phyloP scores from a whole-genome alignment of 2,113 vertebrate genomes.

The Chitala chitala region DNA sequence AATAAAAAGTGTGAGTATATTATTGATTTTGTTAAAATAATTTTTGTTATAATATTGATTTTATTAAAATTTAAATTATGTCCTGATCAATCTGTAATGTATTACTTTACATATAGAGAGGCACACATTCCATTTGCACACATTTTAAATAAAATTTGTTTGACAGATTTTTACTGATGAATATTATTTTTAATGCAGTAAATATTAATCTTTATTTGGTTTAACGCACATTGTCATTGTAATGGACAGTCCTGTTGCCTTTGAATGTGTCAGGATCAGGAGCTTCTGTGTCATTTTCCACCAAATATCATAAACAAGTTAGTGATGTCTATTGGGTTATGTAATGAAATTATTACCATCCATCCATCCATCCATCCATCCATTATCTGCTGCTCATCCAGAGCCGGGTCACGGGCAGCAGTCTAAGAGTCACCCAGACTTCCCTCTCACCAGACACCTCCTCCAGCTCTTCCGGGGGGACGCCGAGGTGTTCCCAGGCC shows the following conservation, averaged over 20 bases:
- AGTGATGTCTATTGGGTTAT: background rate
- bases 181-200: slow-evolving; percentile 33
- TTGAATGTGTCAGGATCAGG: background rate
- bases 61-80: slow-evolving; percentile 23
- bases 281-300: background rate
- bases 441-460: too few species aligned
- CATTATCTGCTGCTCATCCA: too few species aligned
- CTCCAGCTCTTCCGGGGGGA: too few species aligned
- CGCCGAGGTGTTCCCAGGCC: too few species aligned
- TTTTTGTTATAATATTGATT: slow-evolving; percentile 38
- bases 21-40: too few species aligned
- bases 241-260: slow-evolving; percentile 14
- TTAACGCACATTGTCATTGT: slow-evolving; percentile 27
- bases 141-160: background rate
- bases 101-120: slow-evolving; percentile 20
- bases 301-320: background rate
- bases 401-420: too few species aligned
- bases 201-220: too few species aligned
- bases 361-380: too few species aligned
- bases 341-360: too few species aligned
- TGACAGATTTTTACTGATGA: slow-evolving; percentile 6
- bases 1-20: too few species aligned
- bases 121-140: background rate
- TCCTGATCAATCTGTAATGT: slow-evolving; percentile 12
- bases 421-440: background rate